These are phyloP conservation scores for Neodiprion pinetum DNA, from an alignment of 1,140 invertebrate genomes.

Conservation along the genomic window DNA sequence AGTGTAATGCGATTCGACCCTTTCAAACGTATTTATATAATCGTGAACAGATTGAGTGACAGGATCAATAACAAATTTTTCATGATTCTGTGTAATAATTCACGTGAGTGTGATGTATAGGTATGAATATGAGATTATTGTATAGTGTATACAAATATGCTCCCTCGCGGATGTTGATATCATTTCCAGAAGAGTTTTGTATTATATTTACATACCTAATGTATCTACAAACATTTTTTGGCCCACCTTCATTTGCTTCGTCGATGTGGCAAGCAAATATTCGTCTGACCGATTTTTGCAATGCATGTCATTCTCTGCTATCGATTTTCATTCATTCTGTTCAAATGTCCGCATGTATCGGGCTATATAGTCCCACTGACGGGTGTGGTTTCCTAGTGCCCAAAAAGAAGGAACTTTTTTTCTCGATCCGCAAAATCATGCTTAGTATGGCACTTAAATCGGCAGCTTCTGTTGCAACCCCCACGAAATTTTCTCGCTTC, in stretches of 20 bases:
- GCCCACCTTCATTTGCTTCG: conserved; percentile 14
- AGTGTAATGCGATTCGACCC: conserved; percentile 19
- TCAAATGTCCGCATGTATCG: conserved; percentile 10
- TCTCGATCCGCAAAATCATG: conserved; percentile 6
- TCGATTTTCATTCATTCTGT: conserved; percentile 5
- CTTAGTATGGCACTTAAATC: conserved; percentile 12
- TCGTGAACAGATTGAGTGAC: conserved; percentile 20
- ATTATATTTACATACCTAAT: conserved; percentile 11
- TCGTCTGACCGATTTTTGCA: conserved; percentile 10
- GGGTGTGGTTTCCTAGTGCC: conserved; percentile 11
- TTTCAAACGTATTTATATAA: conserved; percentile 16
- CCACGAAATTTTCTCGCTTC: conserved; percentile 12
- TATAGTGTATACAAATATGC: conserved; percentile 11
- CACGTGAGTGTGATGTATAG: not conserved
- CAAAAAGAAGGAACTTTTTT: conserved; percentile 8
- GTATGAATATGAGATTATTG: not conserved
- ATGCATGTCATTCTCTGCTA: conserved; percentile 3
- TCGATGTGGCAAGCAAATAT: conserved; percentile 18
- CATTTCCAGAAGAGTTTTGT: conserved; percentile 3
- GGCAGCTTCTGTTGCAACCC: conserved; percentile 11
- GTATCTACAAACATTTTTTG: conserved; percentile 19
- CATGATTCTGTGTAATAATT: not conserved
- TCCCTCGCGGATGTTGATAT: conserved; percentile 13
- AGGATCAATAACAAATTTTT: not conserved
- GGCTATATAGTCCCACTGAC: conserved; percentile 12